Percentiles rank a stretch among this genome's conserved stretches.
Evolutionary conservation across 2,113 vertebrate genomes (phyloP).

Genomic region (Mirza zaza): DNA sequence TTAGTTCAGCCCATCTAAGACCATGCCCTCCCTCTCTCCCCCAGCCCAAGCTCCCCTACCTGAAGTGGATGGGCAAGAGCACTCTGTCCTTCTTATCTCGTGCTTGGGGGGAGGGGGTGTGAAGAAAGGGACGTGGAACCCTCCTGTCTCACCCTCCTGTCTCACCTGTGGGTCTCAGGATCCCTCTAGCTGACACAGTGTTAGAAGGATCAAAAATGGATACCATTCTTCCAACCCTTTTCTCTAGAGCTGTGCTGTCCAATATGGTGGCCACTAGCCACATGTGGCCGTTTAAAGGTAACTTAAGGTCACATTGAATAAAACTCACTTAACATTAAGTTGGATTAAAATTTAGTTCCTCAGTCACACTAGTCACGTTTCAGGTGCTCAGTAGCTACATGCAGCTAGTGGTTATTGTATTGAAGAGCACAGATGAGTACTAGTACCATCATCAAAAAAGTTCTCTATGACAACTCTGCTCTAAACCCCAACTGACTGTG

Average conservation of each 20-base stretch:
- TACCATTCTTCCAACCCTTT: neutral
- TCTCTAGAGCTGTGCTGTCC: neutral
- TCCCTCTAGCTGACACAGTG: neutral
- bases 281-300: neutral
- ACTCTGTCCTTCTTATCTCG: neutral
- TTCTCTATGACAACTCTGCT: neutral
- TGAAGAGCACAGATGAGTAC: neutral
- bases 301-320: neutral
- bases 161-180: neutral
- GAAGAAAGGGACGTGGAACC: neutral
- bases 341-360: conserved; percentile 27
- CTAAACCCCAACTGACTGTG: neutral
- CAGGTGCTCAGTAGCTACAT: neutral
- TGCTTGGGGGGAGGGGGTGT: neutral
- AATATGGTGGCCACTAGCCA: neutral
- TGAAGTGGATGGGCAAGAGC: neutral
- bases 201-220: neutral
- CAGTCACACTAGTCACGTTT: neutral
- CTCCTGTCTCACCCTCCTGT: neutral
- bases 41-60: neutral
- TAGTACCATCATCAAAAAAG: neutral
- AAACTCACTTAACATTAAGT: conserved; percentile 28
- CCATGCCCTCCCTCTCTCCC: neutral
- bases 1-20: neutral
- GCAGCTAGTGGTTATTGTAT: neutral